phyloP scores from a whole-genome alignment of 2,113 vertebrate species.

The Prunella himalayana region DNA sequence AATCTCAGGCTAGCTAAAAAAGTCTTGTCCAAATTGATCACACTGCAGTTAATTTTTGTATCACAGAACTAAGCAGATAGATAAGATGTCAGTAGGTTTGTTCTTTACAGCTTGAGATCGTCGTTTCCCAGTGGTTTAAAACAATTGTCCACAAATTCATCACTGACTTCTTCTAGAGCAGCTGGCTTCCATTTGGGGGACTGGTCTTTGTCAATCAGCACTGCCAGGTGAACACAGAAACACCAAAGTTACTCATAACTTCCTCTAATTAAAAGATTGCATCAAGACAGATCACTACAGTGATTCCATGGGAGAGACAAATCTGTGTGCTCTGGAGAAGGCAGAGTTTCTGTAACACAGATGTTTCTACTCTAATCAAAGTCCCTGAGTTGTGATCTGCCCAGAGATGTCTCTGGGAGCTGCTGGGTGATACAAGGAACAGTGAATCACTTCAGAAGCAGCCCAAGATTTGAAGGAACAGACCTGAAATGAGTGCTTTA shows the following conservation, averaged over 20 bases:
- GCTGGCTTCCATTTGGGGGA: conserved; percentile 87
- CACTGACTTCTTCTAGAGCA: conserved; percentile 79
- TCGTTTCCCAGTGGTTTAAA: conserved; percentile 83
- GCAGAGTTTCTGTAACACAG: not conserved
- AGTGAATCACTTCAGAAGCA: not conserved
- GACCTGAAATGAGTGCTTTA: not conserved
- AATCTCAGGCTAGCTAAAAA: not conserved
- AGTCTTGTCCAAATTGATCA: not conserved
- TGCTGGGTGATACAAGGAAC: not conserved
- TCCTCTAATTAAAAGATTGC: not conserved
- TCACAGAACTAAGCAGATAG: not conserved
- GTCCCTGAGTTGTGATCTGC: not conserved
- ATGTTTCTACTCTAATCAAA: not conserved
- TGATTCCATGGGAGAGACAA: not conserved
- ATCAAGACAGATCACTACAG: not conserved
- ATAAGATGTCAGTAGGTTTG: not conserved
- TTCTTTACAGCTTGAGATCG: conserved; percentile 81
- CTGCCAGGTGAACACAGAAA: conserved; percentile 63
- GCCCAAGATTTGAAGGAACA: not conserved
- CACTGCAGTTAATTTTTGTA: not conserved
- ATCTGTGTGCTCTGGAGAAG: not conserved
- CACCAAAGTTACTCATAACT: not conserved
- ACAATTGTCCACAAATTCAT: conserved; percentile 77
- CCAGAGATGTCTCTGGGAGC: not conserved
- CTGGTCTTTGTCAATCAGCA: conserved; percentile 91